Conservation (phyloP, 2,113 vertebrate species). For the Pterophyllum scalare region DNA sequence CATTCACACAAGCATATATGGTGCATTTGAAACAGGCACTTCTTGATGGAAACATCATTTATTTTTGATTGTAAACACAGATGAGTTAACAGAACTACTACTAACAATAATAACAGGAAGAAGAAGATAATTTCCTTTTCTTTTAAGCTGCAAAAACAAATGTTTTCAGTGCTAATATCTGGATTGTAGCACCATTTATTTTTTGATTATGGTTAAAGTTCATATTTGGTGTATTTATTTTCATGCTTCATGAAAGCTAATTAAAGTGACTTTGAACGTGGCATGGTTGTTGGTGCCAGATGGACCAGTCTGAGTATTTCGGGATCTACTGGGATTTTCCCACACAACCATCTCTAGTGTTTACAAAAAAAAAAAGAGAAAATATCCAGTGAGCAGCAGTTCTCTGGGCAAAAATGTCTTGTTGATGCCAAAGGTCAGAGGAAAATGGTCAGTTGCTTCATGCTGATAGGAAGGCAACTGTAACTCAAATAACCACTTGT, state of each 20-base stretch:
- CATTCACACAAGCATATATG: neutral
- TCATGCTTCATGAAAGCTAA: neutral
- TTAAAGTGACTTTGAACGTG: neutral
- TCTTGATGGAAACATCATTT: neutral
- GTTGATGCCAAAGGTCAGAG: neutral
- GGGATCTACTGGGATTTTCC: neutral
- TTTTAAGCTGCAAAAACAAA: fast-evolving
- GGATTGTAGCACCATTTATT: neutral
- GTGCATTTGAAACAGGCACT: neutral
- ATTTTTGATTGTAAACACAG: neutral
- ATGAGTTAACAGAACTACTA: neutral
- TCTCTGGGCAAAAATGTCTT: neutral
- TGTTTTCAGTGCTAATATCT: neutral
- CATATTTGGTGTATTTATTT: neutral
- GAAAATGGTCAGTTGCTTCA: neutral
- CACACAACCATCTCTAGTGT: neutral
- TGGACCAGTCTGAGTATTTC: neutral
- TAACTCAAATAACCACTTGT: neutral
- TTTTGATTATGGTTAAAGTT: neutral
- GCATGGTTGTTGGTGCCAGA: neutral
- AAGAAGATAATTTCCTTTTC: neutral
- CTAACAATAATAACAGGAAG: fast-evolving
- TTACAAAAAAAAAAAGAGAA: neutral
- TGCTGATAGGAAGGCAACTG: neutral
- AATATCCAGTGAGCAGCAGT: neutral